Evolutionary conservation across 2,113 vertebrate species (phyloP), one percentile per base, ranked within the genome.

Genomic region (Todiramphus saurophagus): DNA sequence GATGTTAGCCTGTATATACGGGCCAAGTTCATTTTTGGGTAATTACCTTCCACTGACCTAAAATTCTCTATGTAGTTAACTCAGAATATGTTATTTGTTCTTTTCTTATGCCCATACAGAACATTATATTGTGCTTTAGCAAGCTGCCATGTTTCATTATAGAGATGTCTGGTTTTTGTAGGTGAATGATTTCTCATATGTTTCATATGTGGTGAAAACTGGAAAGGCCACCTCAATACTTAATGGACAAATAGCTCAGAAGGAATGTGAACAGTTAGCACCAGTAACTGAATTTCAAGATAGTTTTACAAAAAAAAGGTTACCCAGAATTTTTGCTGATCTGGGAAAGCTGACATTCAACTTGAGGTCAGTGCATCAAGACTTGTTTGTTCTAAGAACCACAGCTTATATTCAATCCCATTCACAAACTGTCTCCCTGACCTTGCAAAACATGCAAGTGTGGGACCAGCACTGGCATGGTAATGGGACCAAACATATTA

Each of bases 31-130:
- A 1, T 62, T 91, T 95, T 95, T 19, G 83, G 66, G 63, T 91
- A 92, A 91, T 93, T 94, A 89, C 70, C 91, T 96, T 95, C 50
- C 63, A 85, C 58, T 89, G 94, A 85, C 83, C 63, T 82, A 92
- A 89, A 94, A 96, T 87, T 87, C 77, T 59, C 72, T 59, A 10
- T 66, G 83, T 64, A 84, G 66, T 70, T 89, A 81, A 73, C 63
- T 89, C 67, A 79, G 50, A 95, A 80, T 68, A 82, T 89, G 24
- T 79, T 95, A 43, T 69, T 92, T 93, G 31, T 46, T 94, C 53
- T 72, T 80, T 37, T 89, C 87, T 75, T 73, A 59, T 95, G 55
- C 62, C 48, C 31, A 15, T 53, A 76, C 16, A 60, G 44, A 90
- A 81, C 24, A 75, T 28, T 59, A 21, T 28, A 86, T 41, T 76